Evolutionary conservation across 1,140 invertebrate species (phyloP).

Genomic region (Philopotamus ludificatus): DNA sequence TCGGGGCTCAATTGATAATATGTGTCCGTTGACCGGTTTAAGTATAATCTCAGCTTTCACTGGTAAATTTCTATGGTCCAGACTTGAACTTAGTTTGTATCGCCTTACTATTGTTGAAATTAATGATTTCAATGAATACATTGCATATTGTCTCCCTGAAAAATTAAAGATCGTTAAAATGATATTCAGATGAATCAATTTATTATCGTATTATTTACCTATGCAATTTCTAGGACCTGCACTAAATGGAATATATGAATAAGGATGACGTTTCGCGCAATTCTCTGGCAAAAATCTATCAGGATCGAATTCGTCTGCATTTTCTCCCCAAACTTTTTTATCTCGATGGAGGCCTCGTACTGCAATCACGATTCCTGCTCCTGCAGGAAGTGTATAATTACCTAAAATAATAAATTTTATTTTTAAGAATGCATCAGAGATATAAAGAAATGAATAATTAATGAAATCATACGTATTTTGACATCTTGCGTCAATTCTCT

Average conservation of each 20-base stretch:
- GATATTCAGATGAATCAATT: not conserved
- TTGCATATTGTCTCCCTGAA: constrained; percentile 52
- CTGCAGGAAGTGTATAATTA: constrained; percentile 43
- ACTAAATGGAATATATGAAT: constrained; percentile 63
- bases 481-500: constrained; percentile 45
- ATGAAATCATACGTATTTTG: constrained; percentile 42
- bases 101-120: constrained; percentile 46
- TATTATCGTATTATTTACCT: constrained; percentile 44
- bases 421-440: not conserved
- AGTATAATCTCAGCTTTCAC: constrained; percentile 11
- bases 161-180: not conserved
- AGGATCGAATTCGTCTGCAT: constrained; percentile 68
- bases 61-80: constrained; percentile 14
- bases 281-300: constrained; percentile 64
- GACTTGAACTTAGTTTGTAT: constrained; percentile 42
- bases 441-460: not conserved
- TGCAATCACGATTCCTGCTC: constrained; percentile 44
- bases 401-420: constrained; percentile 4
- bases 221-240: constrained; percentile 64
- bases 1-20: constrained; percentile 14
- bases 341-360: constrained; percentile 54
- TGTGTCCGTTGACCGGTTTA: constrained; percentile 2
- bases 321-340: constrained; percentile 56
- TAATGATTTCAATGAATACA: constrained; percentile 51
- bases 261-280: constrained; percentile 50